phyloP scores from a whole-genome alignment of 2,888 invertebrate genomes.

The Odontocolon sp. region DNA sequence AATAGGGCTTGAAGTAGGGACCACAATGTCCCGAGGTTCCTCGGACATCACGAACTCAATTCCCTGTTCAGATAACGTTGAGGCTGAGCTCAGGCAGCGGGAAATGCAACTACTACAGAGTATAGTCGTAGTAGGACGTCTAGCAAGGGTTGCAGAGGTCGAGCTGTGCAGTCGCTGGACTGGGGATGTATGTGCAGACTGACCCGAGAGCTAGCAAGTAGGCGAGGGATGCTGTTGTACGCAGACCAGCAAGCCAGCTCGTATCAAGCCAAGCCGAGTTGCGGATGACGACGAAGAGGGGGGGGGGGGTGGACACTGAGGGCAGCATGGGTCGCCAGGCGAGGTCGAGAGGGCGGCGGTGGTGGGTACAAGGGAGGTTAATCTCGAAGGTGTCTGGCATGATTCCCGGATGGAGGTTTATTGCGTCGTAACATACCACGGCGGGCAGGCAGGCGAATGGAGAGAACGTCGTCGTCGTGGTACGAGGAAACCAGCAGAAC shows the following conservation, averaged over 20 bases:
- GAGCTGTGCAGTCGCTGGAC: slow-evolving; percentile 18
- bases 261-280: slow-evolving; percentile 14
- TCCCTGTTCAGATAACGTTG: slow-evolving; percentile 20
- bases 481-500: slow-evolving; percentile 16
- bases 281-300: slow-evolving; percentile 27
- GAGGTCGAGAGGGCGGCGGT: slow-evolving; percentile 53
- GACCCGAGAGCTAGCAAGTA: slow-evolving; percentile 31
- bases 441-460: slow-evolving; percentile 19
- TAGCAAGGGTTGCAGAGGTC: slow-evolving; percentile 17
- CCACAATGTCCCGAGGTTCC: background rate
- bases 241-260: slow-evolving; percentile 29
- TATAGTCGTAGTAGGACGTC: background rate
- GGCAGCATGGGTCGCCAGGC: slow-evolving; percentile 45
- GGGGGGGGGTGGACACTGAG: slow-evolving; percentile 22
- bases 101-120: slow-evolving; percentile 7
- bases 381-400: slow-evolving; percentile 75
- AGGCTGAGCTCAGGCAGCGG: background rate
- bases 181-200: slow-evolving; percentile 17
- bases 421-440: slow-evolving; percentile 73
- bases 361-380: slow-evolving; percentile 64
- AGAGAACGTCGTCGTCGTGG: slow-evolving; percentile 39
- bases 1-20: slow-evolving; percentile 8
- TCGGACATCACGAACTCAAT: slow-evolving; percentile 4
- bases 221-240: slow-evolving; percentile 52
- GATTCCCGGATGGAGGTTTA: slow-evolving; percentile 74